phyloP scores from a whole-genome alignment of 92 coral and sea anemone species.

The Porites cylindrica region DNA sequence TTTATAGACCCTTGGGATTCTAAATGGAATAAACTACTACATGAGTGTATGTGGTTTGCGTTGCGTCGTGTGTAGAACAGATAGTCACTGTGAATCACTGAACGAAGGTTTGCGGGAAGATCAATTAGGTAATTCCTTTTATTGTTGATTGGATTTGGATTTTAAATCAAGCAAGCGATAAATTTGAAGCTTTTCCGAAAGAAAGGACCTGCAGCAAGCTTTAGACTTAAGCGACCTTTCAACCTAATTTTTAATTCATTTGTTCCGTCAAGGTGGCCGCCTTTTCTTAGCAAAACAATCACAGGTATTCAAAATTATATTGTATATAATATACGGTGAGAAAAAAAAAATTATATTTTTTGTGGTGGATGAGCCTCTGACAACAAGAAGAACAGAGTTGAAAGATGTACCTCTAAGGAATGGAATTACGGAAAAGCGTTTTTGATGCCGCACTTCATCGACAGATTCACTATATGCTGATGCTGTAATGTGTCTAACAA shows the following conservation, averaged over 20 bases:
- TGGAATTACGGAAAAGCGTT: constrained; percentile 18
- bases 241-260: constrained; percentile 50
- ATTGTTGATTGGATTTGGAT: constrained; percentile 20
- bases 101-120: too few relatives aligned
- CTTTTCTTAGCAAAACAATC: constrained; percentile 4
- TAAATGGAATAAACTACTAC: too few relatives aligned
- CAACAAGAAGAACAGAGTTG: not conserved
- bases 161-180: constrained; percentile 20
- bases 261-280: constrained; percentile 34
- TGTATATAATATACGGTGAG: not conserved
- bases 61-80: too few relatives aligned
- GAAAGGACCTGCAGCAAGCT: constrained; percentile 26
- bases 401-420: constrained; percentile 33
- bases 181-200: constrained; percentile 6
- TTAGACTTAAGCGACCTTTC: constrained; percentile 46
- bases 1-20: too few relatives aligned
- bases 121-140: constrained; percentile 16
- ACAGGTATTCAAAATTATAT: not conserved
- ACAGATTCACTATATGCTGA: not conserved
- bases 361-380: not conserved
- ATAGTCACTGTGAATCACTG: too few relatives aligned
- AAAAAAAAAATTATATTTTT: not conserved
- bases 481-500: constrained; percentile 22
- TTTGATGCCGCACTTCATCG: constrained; percentile 42
- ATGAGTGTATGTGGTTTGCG: too few relatives aligned